Percentiles rank a stretch among this genome's conserved stretches.
Conservation (phyloP, 2,888 invertebrate species). For the Leptopilina drosophilae region DNA sequence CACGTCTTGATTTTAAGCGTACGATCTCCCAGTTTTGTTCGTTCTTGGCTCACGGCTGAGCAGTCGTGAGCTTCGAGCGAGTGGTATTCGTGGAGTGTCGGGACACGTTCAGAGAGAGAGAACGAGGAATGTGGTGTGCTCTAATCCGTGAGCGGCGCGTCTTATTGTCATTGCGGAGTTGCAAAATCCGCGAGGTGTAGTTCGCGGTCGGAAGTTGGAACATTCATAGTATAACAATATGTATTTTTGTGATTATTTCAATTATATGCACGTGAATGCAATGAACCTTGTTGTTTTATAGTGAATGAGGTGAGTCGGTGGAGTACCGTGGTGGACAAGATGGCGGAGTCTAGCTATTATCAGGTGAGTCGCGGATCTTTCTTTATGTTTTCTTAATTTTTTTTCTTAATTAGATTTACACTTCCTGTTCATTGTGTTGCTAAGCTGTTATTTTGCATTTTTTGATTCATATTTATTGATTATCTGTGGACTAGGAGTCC, state of each 20-base stretch:
- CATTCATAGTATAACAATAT: constrained; percentile 23
- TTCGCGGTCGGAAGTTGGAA: constrained; percentile 43
- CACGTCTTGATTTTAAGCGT: too few relatives aligned
- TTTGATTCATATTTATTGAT: background rate
- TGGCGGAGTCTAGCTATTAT: constrained; percentile 83
- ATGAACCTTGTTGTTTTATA: constrained; percentile 67
- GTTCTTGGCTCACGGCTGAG: background rate
- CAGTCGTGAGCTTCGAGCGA: background rate
- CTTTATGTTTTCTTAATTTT: constrained; percentile 40
- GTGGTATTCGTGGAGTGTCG: too few relatives aligned
- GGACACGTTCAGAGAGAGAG: background rate
- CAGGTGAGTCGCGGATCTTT: constrained; percentile 78
- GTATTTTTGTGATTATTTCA: constrained; percentile 44
- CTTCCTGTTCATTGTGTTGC: background rate
- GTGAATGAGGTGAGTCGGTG: constrained; percentile 62
- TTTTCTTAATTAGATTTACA: background rate
- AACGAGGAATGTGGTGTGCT: constrained; percentile 3
- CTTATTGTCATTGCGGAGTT: constrained; percentile 50
- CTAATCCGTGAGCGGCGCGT: constrained; percentile 60
- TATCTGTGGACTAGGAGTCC: background rate
- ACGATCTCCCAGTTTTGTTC: background rate
- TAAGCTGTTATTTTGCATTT: background rate
- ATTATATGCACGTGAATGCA: constrained; percentile 59
- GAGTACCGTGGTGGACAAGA: constrained; percentile 77
- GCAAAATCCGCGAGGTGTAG: constrained; percentile 32